A percentile compares a stretch with the other conserved stretches of the same genome.
phyloP scores from a whole-genome alignment of 2,113 vertebrate species.

The Prunella himalayana region DNA sequence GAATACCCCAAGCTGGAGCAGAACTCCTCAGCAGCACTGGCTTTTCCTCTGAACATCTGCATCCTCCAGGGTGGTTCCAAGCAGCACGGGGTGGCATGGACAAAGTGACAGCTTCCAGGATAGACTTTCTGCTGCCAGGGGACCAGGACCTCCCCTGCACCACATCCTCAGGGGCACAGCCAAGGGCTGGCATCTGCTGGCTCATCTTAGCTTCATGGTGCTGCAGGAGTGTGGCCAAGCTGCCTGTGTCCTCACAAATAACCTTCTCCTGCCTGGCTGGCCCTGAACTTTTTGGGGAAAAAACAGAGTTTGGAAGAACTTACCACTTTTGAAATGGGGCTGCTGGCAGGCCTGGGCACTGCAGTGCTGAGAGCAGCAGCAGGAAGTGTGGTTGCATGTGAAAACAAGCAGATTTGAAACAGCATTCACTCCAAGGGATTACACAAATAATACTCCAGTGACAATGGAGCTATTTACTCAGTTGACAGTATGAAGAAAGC shows the following conservation, averaged over 20 bases:
- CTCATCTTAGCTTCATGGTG: not conserved
- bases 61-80: not conserved
- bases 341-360: not conserved
- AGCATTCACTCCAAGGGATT: constrained; percentile 28
- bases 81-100: rapidly evolving
- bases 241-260: not conserved
- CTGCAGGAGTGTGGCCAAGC: not conserved
- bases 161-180: not conserved
- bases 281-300: not conserved
- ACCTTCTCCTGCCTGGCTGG: not conserved
- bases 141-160: not conserved
- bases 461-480: constrained; percentile 46
- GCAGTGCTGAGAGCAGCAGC: constrained; percentile 26
- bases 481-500: constrained; percentile 36
- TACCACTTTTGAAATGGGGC: not conserved
- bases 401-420: constrained; percentile 58
- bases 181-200: not conserved
- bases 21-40: not conserved
- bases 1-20: not conserved
- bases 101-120: not conserved
- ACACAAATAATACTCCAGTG: constrained; percentile 48
- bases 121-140: not conserved
- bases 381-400: constrained; percentile 41
- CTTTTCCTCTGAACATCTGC: not conserved
- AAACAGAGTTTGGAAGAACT: not conserved